These are phyloP conservation scores for Apeira syringaria DNA, from an alignment of 2,888 invertebrate species.

Conservation along the genomic window DNA sequence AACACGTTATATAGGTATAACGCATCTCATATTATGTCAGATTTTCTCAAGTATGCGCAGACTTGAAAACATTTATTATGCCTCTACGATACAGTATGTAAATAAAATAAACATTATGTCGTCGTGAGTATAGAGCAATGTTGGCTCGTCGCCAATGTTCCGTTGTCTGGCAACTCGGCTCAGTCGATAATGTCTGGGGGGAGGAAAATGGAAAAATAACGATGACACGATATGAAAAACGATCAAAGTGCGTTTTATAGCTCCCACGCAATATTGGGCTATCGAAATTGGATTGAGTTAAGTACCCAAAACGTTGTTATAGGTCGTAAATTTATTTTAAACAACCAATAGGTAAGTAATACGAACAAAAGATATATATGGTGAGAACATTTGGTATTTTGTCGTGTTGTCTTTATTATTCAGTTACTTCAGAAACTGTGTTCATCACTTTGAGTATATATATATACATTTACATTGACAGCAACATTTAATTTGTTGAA, in stretches of 20 bases:
- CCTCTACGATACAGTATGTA: slow-evolving; percentile 6
- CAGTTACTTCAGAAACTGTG: too few relatives aligned
- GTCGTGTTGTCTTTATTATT: too few relatives aligned
- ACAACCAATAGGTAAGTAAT: too few relatives aligned
- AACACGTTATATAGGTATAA: too few relatives aligned
- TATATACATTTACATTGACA: too few relatives aligned
- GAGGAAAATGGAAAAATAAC: slow-evolving; percentile 38
- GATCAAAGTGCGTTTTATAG: slow-evolving; percentile 25
- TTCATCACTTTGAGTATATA: too few relatives aligned
- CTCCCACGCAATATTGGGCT: slow-evolving; percentile 19
- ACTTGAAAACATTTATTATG: slow-evolving; percentile 6
- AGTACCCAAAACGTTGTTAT: slow-evolving; percentile 3
- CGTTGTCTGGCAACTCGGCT: slow-evolving; percentile 22
- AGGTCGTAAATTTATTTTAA: neutral
- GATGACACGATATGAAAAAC: slow-evolving; percentile 24
- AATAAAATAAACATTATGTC: slow-evolving; percentile 19
- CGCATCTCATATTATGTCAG: too few relatives aligned
- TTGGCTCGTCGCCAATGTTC: slow-evolving; percentile 39
- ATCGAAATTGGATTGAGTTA: slow-evolving; percentile 20
- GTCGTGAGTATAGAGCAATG: slow-evolving; percentile 12
- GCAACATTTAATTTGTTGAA: too few relatives aligned
- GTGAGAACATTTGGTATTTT: too few relatives aligned
- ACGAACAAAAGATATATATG: too few relatives aligned
- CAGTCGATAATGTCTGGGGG: slow-evolving; percentile 30
- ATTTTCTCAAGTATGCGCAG: neutral